Conservation (phyloP, 1,140 invertebrate genomes). For the Drosophila guanche region DNA sequence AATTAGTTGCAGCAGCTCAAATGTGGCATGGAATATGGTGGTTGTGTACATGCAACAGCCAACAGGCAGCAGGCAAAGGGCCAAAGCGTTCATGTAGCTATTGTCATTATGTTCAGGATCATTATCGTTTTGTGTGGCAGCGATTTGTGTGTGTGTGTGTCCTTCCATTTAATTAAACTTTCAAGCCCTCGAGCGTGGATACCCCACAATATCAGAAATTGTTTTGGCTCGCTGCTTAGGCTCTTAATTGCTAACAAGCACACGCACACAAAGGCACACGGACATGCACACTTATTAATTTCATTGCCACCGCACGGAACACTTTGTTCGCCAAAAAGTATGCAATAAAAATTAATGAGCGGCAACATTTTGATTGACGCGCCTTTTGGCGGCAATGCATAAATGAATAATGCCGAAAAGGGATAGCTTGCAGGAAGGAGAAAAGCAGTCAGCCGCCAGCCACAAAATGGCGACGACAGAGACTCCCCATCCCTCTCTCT, state of each 20-base stretch:
- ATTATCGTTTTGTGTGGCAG: slow-evolving; percentile 50
- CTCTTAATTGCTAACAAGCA: slow-evolving; percentile 57
- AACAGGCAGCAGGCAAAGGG: background rate
- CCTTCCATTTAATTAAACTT: slow-evolving; percentile 64
- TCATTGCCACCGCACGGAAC: background rate
- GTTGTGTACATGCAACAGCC: slow-evolving; percentile 17
- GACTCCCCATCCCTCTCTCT: too few relatives aligned
- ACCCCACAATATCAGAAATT: slow-evolving; percentile 1
- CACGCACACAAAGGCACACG: slow-evolving; percentile 17
- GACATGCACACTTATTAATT: background rate
- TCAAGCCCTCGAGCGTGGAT: slow-evolving; percentile 37
- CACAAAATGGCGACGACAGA: too few relatives aligned
- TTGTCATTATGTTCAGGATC: slow-evolving; percentile 25
- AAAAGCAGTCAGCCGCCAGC: too few relatives aligned
- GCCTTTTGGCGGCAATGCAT: slow-evolving; percentile 63
- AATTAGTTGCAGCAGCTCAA: slow-evolving; percentile 58
- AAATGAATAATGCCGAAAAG: slow-evolving; percentile 52
- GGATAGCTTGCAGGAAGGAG: too few relatives aligned
- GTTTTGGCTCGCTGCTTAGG: slow-evolving; percentile 40
- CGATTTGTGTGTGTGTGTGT: slow-evolving; percentile 11
- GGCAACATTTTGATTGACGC: slow-evolving; percentile 74
- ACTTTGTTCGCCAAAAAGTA: slow-evolving; percentile 52
- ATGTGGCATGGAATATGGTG: slow-evolving; percentile 1
- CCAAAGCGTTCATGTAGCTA: background rate
- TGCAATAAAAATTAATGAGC: slow-evolving; percentile 77